Evolutionary conservation across 2,888 invertebrate genomes (phyloP).

Genomic region (Dasypolia templi): DNA sequence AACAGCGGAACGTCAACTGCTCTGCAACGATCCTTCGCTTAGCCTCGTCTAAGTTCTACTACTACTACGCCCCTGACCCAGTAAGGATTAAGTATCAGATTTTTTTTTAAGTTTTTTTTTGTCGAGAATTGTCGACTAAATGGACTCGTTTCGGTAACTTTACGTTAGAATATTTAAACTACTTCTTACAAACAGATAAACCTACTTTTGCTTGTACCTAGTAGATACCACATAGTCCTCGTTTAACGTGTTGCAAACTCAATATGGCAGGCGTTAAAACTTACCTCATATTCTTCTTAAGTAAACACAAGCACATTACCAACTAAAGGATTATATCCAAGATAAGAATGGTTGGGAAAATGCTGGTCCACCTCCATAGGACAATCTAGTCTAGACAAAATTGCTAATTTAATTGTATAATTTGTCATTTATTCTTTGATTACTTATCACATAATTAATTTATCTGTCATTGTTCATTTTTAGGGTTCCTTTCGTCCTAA

Average conservation of each 20-base stretch:
- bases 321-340: no score
- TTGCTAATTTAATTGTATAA: no score
- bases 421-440: no score
- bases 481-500: no score
- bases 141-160: not conserved
- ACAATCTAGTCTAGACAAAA: no score
- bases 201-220: not conserved
- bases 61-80: not conserved
- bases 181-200: not conserved
- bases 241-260: conserved; percentile 14
- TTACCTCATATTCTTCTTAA: not conserved
- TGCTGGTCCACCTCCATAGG: no score
- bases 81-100: not conserved
- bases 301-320: no score
- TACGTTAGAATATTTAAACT: not conserved
- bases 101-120: not conserved
- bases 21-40: not conserved
- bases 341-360: no score
- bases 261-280: conserved; percentile 19
- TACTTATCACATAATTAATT: no score
- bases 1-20: no score
- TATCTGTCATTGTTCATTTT: no score
- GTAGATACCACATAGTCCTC: not conserved
- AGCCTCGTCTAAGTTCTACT: not conserved
- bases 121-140: no score